phyloP scores from a whole-genome alignment of 2,113 vertebrate species.

The Anolis carolinensis region DNA sequence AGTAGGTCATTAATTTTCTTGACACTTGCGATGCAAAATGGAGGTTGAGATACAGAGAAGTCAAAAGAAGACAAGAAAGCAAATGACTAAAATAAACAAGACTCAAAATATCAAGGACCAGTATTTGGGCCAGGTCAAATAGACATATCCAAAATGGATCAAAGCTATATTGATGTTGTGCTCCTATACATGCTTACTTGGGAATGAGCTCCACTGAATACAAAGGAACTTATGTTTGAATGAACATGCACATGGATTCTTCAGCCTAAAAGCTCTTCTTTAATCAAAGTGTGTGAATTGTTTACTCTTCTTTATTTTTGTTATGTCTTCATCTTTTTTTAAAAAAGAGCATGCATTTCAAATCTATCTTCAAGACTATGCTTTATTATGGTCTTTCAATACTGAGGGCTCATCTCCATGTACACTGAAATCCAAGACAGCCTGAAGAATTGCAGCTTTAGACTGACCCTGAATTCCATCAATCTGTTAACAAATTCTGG shows the following conservation, averaged over 20 bases:
- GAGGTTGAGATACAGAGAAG: neutral
- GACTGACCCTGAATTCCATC: no score
- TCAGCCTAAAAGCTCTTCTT: no score
- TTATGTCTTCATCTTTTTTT: neutral
- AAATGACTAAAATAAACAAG: neutral
- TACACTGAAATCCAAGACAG: no score
- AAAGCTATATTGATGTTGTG: neutral
- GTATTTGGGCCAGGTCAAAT: neutral
- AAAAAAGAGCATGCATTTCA: neutral
- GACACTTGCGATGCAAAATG: neutral
- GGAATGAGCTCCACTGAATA: neutral
- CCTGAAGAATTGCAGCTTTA: no score
- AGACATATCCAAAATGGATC: neutral
- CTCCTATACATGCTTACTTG: neutral
- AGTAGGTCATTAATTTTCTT: constrained; percentile 12
- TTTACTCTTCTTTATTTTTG: neutral
- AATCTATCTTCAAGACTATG: neutral
- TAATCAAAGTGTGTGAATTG: no score
- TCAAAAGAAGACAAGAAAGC: neutral
- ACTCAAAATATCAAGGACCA: neutral
- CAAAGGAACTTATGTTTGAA: neutral
- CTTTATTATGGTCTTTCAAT: neutral
- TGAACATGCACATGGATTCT: neutral
- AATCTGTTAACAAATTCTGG: no score
- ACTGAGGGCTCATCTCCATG: neutral